Percentiles rank a stretch among this genome's conserved stretches.
phyloP scores from a whole-genome alignment of 2,113 vertebrate species.

The Miniopterus natalensis region DNA sequence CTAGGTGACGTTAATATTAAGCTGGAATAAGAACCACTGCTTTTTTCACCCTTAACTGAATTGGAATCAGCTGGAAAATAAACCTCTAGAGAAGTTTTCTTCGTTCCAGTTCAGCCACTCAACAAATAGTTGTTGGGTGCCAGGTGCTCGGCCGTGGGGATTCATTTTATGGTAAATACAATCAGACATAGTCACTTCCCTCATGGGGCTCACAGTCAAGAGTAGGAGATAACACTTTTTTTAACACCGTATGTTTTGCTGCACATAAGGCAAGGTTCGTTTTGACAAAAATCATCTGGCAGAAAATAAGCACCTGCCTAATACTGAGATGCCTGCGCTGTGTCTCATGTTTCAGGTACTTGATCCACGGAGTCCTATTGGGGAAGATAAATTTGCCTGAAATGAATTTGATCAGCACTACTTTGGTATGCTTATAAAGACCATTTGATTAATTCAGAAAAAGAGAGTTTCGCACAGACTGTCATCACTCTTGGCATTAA shows the following conservation, averaged over 20 bases:
- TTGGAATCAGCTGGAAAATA: slow-evolving; percentile 37
- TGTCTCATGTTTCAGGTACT: not conserved
- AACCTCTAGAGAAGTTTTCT: not conserved
- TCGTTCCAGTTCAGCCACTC: not conserved
- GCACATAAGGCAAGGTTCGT: not conserved
- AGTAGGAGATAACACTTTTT: not conserved
- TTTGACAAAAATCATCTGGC: slow-evolving; percentile 9
- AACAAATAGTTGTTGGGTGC: not conserved
- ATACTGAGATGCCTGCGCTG: not conserved
- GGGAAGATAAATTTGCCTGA: slow-evolving; percentile 58
- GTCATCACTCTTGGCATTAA: slow-evolving; percentile 41
- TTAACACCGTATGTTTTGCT: not conserved
- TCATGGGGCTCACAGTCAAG: not conserved
- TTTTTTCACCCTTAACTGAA: not conserved
- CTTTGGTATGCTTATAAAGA: slow-evolving; percentile 29
- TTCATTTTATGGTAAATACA: slow-evolving; percentile 24
- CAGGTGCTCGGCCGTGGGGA: not conserved
- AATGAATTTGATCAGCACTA: slow-evolving; percentile 45
- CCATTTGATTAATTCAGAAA: slow-evolving; percentile 57
- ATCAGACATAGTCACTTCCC: not conserved
- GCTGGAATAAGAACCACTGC: not conserved
- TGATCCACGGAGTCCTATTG: slow-evolving; percentile 21
- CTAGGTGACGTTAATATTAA: not conserved
- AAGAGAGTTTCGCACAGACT: not conserved
- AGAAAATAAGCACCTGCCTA: slow-evolving; percentile 47